Evolutionary conservation across 2,888 invertebrate genomes (phyloP).

Genomic region (Bhutanitis thaidina): DNA sequence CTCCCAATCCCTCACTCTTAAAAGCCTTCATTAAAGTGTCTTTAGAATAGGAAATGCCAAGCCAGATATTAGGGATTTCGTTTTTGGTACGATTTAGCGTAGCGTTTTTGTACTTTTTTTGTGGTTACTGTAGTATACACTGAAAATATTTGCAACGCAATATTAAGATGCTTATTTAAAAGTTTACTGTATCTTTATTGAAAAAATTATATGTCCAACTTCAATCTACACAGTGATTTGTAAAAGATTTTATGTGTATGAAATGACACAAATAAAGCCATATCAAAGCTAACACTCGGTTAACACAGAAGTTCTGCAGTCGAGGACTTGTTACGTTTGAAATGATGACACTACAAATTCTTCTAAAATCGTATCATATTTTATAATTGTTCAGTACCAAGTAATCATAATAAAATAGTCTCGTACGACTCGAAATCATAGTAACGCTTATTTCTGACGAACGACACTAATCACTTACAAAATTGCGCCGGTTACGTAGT

Average conservation of each 20-base stretch:
- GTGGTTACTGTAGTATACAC: no score
- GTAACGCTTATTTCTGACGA: conserved; percentile 35
- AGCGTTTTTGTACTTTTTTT: no score
- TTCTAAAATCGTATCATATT: conserved; percentile 14
- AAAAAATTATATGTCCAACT: background rate
- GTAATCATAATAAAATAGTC: conserved; percentile 24
- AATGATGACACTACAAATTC: conserved; percentile 13
- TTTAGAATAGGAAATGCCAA: no score
- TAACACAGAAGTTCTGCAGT: background rate
- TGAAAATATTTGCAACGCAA: no score
- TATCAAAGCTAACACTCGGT: conserved; percentile 2
- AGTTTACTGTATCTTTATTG: no score
- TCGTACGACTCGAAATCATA: conserved; percentile 22
- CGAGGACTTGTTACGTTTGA: conserved; percentile 3
- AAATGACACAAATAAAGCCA: conserved; percentile 15
- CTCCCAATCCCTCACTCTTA: no score
- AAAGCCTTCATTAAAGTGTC: no score
- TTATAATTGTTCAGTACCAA: conserved; percentile 12
- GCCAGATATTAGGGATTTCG: no score
- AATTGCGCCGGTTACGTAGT: conserved; percentile 30
- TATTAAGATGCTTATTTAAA: no score
- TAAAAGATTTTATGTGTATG: conserved; percentile 3
- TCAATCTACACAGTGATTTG: conserved; percentile 13
- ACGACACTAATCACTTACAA: conserved; percentile 45
- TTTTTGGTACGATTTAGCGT: no score